Evolutionary conservation across 2,888 invertebrate genomes (phyloP).

Genomic region (Globia sparganii): DNA sequence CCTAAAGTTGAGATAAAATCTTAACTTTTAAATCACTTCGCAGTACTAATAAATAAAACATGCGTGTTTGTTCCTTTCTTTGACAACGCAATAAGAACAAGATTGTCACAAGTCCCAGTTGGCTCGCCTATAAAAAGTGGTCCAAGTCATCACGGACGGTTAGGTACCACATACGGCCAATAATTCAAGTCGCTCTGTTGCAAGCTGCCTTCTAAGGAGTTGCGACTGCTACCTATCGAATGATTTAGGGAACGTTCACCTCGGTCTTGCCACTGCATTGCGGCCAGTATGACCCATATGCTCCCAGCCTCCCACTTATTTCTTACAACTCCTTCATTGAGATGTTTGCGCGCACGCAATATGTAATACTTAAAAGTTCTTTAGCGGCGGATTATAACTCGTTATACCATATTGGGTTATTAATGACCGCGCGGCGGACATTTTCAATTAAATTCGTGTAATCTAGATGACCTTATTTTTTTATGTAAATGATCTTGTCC

Average conservation of each 20-base stretch:
- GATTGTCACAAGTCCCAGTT: slow-evolving; percentile 45
- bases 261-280: slow-evolving; percentile 75
- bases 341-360: slow-evolving; percentile 57
- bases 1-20: slow-evolving; percentile 26
- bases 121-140: slow-evolving; percentile 61
- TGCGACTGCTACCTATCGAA: slow-evolving; percentile 69
- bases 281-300: slow-evolving; percentile 67
- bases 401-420: slow-evolving; percentile 10
- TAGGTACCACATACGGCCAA: slow-evolving; percentile 42
- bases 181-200: slow-evolving; percentile 66
- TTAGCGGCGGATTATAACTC: slow-evolving; percentile 21
- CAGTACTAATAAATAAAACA: slow-evolving; percentile 52
- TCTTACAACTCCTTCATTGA: slow-evolving; percentile 40
- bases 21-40: slow-evolving; percentile 45
- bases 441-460: slow-evolving; percentile 31
- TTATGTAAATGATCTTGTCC: background rate
- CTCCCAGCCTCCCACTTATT: slow-evolving; percentile 58
- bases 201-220: slow-evolving; percentile 85
- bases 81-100: slow-evolving; percentile 51
- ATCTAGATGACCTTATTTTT: background rate
- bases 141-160: slow-evolving; percentile 46
- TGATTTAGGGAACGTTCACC: slow-evolving; percentile 85
- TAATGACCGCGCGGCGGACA: slow-evolving; percentile 20
- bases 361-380: slow-evolving; percentile 52
- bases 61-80: slow-evolving; percentile 39